Evolutionary conservation across 2,113 vertebrate genomes (phyloP), one percentile per base, ranked within the genome.

Genomic region (Choloepus hoffmanni): DNA sequence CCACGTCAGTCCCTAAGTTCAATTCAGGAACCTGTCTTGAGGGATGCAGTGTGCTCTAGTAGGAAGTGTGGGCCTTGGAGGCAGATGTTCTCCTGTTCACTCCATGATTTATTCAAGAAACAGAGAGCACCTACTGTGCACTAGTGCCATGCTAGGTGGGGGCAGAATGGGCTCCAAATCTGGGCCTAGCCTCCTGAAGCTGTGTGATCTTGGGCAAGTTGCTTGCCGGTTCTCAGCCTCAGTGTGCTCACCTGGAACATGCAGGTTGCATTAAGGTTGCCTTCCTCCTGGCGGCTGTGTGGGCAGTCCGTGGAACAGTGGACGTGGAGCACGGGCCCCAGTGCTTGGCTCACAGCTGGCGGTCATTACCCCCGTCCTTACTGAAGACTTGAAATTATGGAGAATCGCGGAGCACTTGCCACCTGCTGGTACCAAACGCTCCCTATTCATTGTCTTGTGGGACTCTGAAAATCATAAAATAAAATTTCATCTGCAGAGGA

Each of bases 321-420:
- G 8, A 10, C 40, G 4, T 19, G 8, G 7, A n/a, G 45, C 40
- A 5, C 2, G 0, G 2, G 50, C 3, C 13, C 5, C 13, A 0
- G 16, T 0, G 43, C 23, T 33, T 4, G 3, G n/a, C 19, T 72
- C 89, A 24, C 2, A 28, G 0, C 4, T 15, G 24, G 15, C 21
- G 23, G 55, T 13, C 12, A 1, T 50, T 15, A 45, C 43, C 43
- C 43, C 63, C 0, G 1, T 55, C 13, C 26, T 33, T 10, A 18
- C 36, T 12, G 7, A 48, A 72, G 58, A 23, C 58, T 60, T 60
- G 58, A 21, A 5, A 23, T 23, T 19, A 19, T 33, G 10, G 7
- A 48, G 58, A 18, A 15, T 40, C 23, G 2, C 50, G 3, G 65
- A 68, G 36, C 33, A 15, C 0, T 0, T 0, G 50, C 3, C 73